Base-by-base conservation (phyloP, 1,140 invertebrate species). In the Zelostemma sp. region DNA sequence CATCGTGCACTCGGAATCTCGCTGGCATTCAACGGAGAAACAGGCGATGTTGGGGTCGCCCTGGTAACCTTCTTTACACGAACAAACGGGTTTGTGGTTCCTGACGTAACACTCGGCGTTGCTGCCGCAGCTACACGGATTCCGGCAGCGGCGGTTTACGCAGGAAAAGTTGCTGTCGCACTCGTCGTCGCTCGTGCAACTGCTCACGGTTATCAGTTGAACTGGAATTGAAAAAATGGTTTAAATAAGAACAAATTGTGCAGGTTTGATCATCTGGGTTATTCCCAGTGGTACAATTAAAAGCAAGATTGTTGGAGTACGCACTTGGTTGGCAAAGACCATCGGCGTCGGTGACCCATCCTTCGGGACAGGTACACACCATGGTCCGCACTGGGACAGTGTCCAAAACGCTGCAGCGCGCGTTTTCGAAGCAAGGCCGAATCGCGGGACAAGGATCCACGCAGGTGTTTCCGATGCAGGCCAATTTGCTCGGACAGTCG, bases 81-180 rank as follows among this genome's bases (percentile, higher is more conserved):
- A 92, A 78, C 95, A 97, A 2, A 95, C 90, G 0, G 95, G 93
- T 25, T 93, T 90, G 71, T 97, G 95, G 68, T 95, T 91, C 59
- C 89, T 89, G 0, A 96, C 90, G 25, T 91, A 89, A 72, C 95
- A 97, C 60, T 92, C 89, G 4, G 94, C 92, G 76, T 96, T 93
- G 18, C 88, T 88, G 16, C 95, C 95, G 78, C 95, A 97, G 75
- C 93, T 92, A 75, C 95, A 97, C 1, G 94, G 94, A 67, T 94
- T 92, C 57, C 93, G 88, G 76, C 95, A 97, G 56, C 93, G 89
- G 75, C 93, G 87, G 73, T 95, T 94, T 25, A 95, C 88, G 74
- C 95, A 97, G 0, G 94, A 91, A 78, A 95, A 91, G 43, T 89
- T 88, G 25, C 88, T 88, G 0, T 87, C 84, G 80, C 95, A 97